Base-by-base conservation (phyloP, 2,797 vertebrate species). In the Anniella stebbinsi region DNA sequence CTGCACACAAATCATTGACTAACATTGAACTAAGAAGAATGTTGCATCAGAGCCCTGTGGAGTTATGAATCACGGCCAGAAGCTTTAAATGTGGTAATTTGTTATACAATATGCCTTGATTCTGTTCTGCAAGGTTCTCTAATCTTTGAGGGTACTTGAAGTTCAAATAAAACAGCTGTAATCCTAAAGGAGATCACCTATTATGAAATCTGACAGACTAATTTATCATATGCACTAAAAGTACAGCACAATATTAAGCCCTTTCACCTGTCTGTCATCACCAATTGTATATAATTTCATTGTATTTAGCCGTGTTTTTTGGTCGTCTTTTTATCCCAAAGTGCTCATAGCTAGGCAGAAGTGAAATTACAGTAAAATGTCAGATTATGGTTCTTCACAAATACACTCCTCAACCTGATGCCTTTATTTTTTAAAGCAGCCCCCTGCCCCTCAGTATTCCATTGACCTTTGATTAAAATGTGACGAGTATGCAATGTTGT, bases 181-280 rank as follows among this genome's bases (percentile, higher is more conserved):
- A 86, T 89, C 66, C 73, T 91, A 90, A 88, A 60, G 88, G 69
- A 88, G 45, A 84, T 73, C 80, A 15, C 30, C 76, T 90, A 87
- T 92, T 90, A 87, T 86, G 91, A 87, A 87, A 2, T 84, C 77
- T 85, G 15, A 0, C 5, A 84, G 66, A 87, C 5, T 92, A 91
- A 92, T 93, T 90, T 89, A 77, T 90, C 15, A 28, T 84, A 36
- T 84, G 86, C 28, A 91, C 84, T 88, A 38, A 77, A 93, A 91
- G 81, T 83, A 84, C 2, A 80, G 63, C 45, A 81, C 63, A 90
- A 88, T 86, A 85, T 90, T 94, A 91, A 80, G 45, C 41, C 89
- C 78, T 67, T 80, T 94, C 60, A 89, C 23, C 2, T 87, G 18
- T 88, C n/a, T 66, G 36, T 51, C 91, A 89, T 81, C n/a, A 94